These are phyloP conservation scores for Chiloscyllium plagiosum DNA, from an alignment of 2,113 vertebrate species.

Conservation along the genomic window DNA sequence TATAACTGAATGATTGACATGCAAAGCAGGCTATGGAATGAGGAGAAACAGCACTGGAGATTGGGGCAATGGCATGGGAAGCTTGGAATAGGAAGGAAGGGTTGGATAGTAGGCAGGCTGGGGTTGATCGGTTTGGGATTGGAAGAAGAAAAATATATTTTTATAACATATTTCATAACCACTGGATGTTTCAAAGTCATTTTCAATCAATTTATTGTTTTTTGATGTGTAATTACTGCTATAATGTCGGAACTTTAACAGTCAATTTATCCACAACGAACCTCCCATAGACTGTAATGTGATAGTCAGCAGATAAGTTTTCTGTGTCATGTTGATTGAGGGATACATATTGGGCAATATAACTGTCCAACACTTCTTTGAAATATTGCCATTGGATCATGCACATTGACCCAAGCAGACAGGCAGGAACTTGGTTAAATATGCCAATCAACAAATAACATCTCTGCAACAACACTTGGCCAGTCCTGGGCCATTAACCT, in stretches of 20 bases:
- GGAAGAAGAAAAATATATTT: not conserved
- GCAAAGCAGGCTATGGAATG: not conserved
- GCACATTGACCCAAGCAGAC: not conserved
- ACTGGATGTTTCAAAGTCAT: not conserved
- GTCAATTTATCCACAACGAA: not conserved
- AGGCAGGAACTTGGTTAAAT: not conserved
- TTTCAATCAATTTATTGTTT: not conserved
- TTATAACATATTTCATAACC: not conserved
- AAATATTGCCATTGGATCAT: not conserved
- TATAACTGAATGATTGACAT: not conserved
- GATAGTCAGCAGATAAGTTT: not conserved
- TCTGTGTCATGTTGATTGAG: not conserved
- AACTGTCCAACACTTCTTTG: not conserved
- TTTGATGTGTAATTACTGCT: not conserved
- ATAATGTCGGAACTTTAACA: not conserved
- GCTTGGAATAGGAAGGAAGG: not conserved
- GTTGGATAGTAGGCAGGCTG: not conserved
- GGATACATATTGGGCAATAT: not conserved
- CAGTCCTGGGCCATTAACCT: not conserved
- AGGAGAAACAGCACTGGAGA: not conserved
- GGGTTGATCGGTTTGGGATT: not conserved
- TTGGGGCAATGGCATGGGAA: not conserved
- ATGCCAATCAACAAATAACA: not conserved
- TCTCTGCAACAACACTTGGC: not conserved
- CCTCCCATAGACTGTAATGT: too few species aligned